Evolutionary conservation across 2,888 invertebrate species (phyloP).

Genomic region (Charanyca ferruginea): DNA sequence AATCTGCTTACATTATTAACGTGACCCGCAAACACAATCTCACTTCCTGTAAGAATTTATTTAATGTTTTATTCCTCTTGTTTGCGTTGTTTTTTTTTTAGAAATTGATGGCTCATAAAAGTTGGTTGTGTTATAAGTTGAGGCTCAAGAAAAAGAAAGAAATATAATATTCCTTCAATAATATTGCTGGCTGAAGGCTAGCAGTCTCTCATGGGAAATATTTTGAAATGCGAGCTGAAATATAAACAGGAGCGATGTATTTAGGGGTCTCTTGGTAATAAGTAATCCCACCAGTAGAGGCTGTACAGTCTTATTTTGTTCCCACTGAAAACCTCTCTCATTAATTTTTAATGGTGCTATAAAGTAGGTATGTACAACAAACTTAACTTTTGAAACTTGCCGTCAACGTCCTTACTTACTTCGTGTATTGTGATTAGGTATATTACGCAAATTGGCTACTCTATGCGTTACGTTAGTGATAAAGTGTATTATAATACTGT

Average conservation of each 20-base stretch:
- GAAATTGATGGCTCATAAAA: conserved; percentile 24
- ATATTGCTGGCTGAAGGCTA: conserved; percentile 51
- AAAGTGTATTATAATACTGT: background rate
- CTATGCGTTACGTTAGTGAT: conserved; percentile 10
- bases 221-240: conserved; percentile 82
- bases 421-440: conserved; percentile 14
- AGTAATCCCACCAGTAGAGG: too few relatives aligned
- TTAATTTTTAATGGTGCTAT: background rate
- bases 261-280: conserved; percentile 69
- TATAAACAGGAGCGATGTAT: conserved; percentile 68
- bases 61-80: conserved; percentile 46
- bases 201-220: conserved; percentile 83
- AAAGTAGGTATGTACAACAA: background rate
- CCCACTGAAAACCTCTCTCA: background rate
- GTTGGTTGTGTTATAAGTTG: conserved; percentile 17
- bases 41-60: conserved; percentile 68
- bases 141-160: conserved; percentile 27
- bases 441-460: conserved; percentile 26
- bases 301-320: conserved; percentile 2
- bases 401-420: conserved; percentile 5
- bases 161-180: conserved; percentile 40
- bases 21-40: conserved; percentile 64
- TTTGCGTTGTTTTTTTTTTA: background rate
- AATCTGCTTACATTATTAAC: conserved; percentile 64
- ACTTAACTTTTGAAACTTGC: background rate